Percentiles rank a stretch among this genome's conserved stretches.
phyloP scores from a whole-genome alignment of 2,113 vertebrate species.

The Emydura subglobosa region DNA sequence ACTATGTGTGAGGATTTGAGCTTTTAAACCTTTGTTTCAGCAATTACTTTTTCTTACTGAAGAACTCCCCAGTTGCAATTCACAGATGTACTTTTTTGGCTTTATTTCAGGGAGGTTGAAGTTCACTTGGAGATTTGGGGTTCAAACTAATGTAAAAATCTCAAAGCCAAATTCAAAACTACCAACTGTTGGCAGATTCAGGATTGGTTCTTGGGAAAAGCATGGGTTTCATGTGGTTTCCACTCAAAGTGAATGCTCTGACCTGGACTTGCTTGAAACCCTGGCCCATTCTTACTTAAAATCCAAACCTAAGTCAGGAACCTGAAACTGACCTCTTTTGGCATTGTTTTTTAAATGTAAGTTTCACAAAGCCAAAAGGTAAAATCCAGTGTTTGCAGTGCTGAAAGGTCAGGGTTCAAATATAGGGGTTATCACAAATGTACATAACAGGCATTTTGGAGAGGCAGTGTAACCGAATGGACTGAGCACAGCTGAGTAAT shows the following conservation, averaged over 20 bases:
- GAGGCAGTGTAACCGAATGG: not conserved
- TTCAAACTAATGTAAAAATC: not conserved
- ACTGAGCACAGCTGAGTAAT: not conserved
- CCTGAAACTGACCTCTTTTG: not conserved
- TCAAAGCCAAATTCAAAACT: not conserved
- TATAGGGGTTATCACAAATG: not conserved
- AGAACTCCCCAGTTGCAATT: not conserved
- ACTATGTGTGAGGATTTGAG: not conserved
- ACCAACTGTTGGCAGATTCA: not conserved
- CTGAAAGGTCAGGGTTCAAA: not conserved
- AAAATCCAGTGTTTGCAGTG: not conserved
- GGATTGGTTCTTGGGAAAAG: not conserved
- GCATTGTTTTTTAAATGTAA: not conserved
- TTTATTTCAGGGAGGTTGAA: not conserved
- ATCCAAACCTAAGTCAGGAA: not conserved
- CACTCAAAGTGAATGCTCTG: not conserved
- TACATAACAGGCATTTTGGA: not conserved
- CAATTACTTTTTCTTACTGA: not conserved
- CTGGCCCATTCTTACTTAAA: not conserved
- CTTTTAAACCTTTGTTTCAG: not conserved
- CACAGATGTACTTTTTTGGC: not conserved
- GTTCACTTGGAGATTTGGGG: not conserved
- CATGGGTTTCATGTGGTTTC: not conserved
- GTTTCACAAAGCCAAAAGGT: not conserved
- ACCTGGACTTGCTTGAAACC: not conserved